phyloP scores from a whole-genome alignment of 2,888 invertebrate species.

The Folsomia manolachei region DNA sequence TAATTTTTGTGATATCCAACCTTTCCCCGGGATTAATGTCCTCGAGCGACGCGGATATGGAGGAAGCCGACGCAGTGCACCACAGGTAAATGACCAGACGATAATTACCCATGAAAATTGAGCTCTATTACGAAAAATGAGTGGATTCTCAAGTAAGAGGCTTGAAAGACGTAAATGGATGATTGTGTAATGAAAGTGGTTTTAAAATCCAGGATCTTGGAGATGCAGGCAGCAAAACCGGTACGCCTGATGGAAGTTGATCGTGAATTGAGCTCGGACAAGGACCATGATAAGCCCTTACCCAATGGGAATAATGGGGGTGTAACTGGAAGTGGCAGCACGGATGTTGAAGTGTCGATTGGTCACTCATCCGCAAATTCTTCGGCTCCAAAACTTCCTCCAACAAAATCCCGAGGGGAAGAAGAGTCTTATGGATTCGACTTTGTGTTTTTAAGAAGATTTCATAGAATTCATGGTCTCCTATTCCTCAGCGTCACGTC shows the following conservation, averaged over 20 bases:
- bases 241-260: background rate
- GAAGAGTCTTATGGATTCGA: constrained; percentile 32
- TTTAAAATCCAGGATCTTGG: no score
- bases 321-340: background rate
- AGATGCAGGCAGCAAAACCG: background rate
- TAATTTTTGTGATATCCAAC: no score
- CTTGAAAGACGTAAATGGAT: no score
- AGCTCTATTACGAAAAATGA: constrained; percentile 35
- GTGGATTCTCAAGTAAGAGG: constrained; percentile 25
- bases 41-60: constrained; percentile 19
- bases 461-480: constrained; percentile 43
- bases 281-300: background rate
- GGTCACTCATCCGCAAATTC: background rate
- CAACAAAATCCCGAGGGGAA: background rate
- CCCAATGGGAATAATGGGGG: background rate
- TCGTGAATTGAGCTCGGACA: background rate
- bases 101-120: constrained; percentile 24
- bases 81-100: no score
- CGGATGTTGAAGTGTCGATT: background rate
- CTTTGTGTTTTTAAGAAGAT: constrained; percentile 39
- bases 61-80: constrained; percentile 32
- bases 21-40: no score
- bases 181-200: no score
- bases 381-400: background rate
- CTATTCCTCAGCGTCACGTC: constrained; percentile 44